These are phyloP conservation scores for Fragum whitleyi DNA, from an alignment of 2,888 invertebrate species.

Conservation along the genomic window DNA sequence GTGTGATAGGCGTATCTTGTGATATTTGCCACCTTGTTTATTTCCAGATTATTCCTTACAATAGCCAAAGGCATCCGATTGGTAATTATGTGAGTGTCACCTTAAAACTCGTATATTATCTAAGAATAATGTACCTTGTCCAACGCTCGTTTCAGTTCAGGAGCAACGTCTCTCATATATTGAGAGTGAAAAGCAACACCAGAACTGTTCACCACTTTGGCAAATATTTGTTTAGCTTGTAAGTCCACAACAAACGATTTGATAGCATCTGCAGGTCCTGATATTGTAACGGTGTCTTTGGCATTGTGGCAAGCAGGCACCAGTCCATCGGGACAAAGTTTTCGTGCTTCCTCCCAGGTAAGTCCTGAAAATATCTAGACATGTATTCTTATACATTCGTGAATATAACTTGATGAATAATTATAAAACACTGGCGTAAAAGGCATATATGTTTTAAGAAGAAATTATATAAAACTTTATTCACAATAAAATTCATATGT, in stretches of 20 bases:
- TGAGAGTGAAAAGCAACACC: constrained; percentile 85
- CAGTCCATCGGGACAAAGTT: constrained; percentile 83
- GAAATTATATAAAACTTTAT: no score
- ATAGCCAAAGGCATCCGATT: no score
- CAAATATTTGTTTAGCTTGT: constrained; percentile 82
- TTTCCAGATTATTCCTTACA: no score
- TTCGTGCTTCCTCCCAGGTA: constrained; percentile 84
- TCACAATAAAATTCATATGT: no score
- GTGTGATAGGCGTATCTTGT: no score
- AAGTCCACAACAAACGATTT: constrained; percentile 81
- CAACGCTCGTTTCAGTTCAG: constrained; percentile 79
- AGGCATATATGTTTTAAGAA: no score
- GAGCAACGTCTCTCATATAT: constrained; percentile 83
- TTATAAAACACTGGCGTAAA: no score
- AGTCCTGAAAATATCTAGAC: constrained; percentile 77
- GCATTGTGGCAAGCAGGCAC: constrained; percentile 95
- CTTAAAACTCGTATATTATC: no score
- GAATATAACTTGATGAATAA: no score
- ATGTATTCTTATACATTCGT: no score
- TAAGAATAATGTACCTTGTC: constrained; percentile 79
- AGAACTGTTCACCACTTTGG: constrained; percentile 84
- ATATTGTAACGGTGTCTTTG: constrained; percentile 96
- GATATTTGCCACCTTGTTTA: no score
- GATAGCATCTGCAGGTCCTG: constrained; percentile 90
- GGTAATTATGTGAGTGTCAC: no score